Base-by-base conservation (phyloP, 1,140 invertebrate genomes). In the Nasonia vitripennis region DNA sequence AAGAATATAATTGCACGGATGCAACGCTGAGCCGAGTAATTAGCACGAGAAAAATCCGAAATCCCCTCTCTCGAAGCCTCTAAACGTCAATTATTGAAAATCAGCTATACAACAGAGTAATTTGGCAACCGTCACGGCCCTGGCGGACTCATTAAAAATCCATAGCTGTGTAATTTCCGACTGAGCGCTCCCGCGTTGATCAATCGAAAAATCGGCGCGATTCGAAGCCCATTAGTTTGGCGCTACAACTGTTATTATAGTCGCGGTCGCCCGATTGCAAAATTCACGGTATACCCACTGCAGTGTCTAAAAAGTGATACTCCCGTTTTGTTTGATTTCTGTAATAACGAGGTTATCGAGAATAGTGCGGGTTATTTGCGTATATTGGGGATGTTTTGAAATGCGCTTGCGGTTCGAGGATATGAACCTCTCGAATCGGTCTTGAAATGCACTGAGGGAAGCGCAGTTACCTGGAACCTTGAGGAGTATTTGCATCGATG, bases 111-210 rank as follows among this genome's bases (percentile, higher is more conserved):
- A 17, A 20, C 27, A 34, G 55, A 67, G 7, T 37, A 67, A 70
- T 41, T 80, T 67, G 31, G 62, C 62, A 68, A 68, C 9, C 4
- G 9, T 31, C 14, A 10, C 78, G 51, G 17, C 55, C 17, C 20
- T n/a, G 6, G 10, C 17, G 12, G 55, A 17, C 62, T 70, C 62
- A 45, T 80, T 41, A 80, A n/a, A 62, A 79, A n/a, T 37, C 55
- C n/a, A 37, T 34, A 14, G 14, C 31, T 70, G 14, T 70, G 10
- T 45, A 80, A 70, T 68, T 80, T 80, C 78, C 78, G 37, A 80
- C 23, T 70, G 2, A 80, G 12, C 62, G 62, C 34, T 34, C 12
- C 10, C n/a, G 62, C 34, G 27, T 80, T 80, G 78, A 80, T 80
- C 78, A 80, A 83, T 83, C 81, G 20, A 37, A 45, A 41, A 17